Evolutionary conservation across 2,113 vertebrate genomes (phyloP), one percentile per base, ranked within the genome.

Genomic region (Melanocharis versteri): DNA sequence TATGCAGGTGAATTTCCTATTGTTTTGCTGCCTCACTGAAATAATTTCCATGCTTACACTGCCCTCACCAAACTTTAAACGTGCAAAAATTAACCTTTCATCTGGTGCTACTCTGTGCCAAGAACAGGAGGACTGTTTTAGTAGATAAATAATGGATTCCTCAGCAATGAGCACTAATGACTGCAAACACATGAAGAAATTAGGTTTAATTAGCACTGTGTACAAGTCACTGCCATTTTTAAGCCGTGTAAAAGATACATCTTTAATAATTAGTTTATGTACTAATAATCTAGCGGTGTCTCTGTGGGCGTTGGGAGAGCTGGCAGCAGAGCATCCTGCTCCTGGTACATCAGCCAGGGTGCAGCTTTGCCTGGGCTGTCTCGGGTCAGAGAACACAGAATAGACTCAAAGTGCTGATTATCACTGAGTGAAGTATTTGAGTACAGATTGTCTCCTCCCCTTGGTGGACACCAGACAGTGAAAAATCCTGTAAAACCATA

Each of bases 21-120:
- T 79, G 48, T n/a, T 89, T 87, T 87, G 7, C 53, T 89, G 45
- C n/a, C 28, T 77, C 3, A 13, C 18, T 73, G 2, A 83, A 91
- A 69, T 57, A 13, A 24, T 91, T 93, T 91, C 53, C 1, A 1
- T 76, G 81, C 40, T 76, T 83, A 76, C 27, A 21, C 62, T 85
- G 37, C 73, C 78, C 48, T 83, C 37, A 37, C 21, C 11, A 12
- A 95, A 93, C 50, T 91, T 91, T 58, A 91, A 94, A 88, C 3
- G 27, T 33, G 45, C 45, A 82, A 94, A 96, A 93, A 87, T 69
- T 91, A 96, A 70, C 66, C 45, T 96, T 94, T 97, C 70, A 54
- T 95, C 87, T 80, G 33, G 30, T 73, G 37, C 23, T 94, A 13
- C 48, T 57, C 54, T 47, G 13, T 70, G 73, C 75, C 87, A 94